These are phyloP conservation scores for Ophioninae sp. DNA, from an alignment of 2,888 invertebrate genomes.

Conservation along the genomic window DNA sequence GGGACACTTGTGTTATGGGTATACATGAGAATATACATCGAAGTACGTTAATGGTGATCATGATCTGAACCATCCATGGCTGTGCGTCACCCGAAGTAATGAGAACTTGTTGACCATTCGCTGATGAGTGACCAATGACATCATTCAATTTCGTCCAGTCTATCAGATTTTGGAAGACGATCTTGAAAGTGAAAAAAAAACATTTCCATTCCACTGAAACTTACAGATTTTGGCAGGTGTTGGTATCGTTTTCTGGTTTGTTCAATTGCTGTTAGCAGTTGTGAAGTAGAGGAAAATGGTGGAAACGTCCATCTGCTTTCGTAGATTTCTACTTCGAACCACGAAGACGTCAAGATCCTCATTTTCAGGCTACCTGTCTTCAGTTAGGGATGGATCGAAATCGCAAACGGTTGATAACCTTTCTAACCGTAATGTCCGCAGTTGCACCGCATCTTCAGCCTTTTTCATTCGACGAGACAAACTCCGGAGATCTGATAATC, in stretches of 20 bases:
- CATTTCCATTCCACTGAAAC: background rate
- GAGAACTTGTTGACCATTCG: no score
- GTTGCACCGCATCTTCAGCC: conserved; percentile 82
- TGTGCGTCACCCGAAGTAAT: background rate
- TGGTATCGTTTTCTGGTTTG: no score
- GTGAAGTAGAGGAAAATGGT: background rate
- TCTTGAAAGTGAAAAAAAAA: background rate
- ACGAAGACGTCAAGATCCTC: background rate
- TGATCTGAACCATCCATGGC: background rate
- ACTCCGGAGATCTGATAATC: conserved; percentile 83
- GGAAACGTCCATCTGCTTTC: background rate
- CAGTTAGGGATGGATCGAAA: background rate
- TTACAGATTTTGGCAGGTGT: no score
- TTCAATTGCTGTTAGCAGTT: background rate
- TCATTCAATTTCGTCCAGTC: no score
- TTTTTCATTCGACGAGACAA: conserved; percentile 81
- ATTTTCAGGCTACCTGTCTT: background rate
- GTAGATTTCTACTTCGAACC: background rate
- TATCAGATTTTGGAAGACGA: no score
- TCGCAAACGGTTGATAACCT: background rate
- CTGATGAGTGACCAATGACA: background rate
- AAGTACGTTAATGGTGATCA: no score
- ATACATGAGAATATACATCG: no score
- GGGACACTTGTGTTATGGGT: no score
- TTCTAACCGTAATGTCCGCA: conserved; percentile 67